Conservation (phyloP, 2,888 invertebrate species). For the Micropterix aruncella region DNA sequence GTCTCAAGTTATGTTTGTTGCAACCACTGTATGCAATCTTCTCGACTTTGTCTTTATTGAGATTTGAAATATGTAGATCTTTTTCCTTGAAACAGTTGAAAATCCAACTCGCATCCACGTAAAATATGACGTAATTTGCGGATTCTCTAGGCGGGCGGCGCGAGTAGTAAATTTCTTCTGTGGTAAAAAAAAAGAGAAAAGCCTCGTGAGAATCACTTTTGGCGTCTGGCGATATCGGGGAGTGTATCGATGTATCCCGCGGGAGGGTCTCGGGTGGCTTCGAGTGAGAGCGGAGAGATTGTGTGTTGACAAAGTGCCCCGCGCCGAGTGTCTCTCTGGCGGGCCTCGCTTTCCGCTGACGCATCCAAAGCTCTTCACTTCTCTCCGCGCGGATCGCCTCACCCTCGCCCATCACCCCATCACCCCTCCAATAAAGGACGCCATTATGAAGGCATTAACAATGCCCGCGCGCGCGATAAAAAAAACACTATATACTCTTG, state of each 20-base stretch:
- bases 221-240: background rate
- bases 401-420: background rate
- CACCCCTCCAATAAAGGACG: background rate
- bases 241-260: background rate
- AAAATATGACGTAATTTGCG: no score
- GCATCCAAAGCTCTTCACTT: constrained; percentile 4
- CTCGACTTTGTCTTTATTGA: no score
- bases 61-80: no score
- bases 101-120: no score
- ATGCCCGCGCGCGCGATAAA: background rate
- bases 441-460: background rate
- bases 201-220: background rate
- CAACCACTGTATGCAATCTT: no score
- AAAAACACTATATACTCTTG: background rate
- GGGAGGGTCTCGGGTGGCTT: background rate
- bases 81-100: no score
- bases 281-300: constrained; percentile 1
- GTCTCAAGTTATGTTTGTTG: no score
- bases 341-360: constrained; percentile 3
- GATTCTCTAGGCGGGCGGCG: background rate
- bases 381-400: no score
- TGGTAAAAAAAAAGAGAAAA: no score
- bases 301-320: constrained; percentile 4
- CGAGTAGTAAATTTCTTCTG: no score
- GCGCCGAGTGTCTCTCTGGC: background rate